These are phyloP conservation scores for Stenoptilia bipunctidactyla DNA, from an alignment of 2,888 invertebrate genomes.

Conservation along the genomic window DNA sequence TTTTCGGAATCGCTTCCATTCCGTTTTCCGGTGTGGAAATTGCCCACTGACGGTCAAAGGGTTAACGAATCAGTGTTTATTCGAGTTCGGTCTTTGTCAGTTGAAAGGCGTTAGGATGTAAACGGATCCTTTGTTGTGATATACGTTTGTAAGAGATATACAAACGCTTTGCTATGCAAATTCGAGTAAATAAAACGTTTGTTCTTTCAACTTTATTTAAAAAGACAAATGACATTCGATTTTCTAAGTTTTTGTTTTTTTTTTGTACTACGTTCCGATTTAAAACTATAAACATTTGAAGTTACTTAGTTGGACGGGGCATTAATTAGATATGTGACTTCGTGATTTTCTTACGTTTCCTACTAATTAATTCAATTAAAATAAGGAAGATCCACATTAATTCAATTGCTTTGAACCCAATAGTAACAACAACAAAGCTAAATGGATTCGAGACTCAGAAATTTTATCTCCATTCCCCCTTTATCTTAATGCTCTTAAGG, in stretches of 20 bases:
- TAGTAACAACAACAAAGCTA: not conserved
- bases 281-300: too few relatives aligned
- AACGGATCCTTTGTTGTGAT: constrained; percentile 62
- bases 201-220: too few relatives aligned
- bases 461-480: constrained; percentile 5
- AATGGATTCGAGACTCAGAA: constrained; percentile 1
- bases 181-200: too few relatives aligned
- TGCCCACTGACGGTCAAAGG: constrained; percentile 67
- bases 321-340: too few relatives aligned
- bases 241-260: too few relatives aligned
- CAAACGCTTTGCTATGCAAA: too few relatives aligned
- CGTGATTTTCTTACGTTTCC: too few relatives aligned
- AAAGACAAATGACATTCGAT: too few relatives aligned
- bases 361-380: too few relatives aligned
- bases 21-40: constrained; percentile 65
- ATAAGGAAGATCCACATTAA: not conserved
- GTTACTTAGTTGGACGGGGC: too few relatives aligned
- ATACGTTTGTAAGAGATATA: constrained; percentile 31
- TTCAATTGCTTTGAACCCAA: not conserved
- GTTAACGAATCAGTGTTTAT: constrained; percentile 68
- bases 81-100: constrained; percentile 67
- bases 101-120: constrained; percentile 67
- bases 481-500: constrained; percentile 17
- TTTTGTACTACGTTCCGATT: too few relatives aligned
- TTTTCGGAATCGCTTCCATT: constrained; percentile 62